Conservation (phyloP, 2,888 invertebrate species). For the Folsomia candida region DNA sequence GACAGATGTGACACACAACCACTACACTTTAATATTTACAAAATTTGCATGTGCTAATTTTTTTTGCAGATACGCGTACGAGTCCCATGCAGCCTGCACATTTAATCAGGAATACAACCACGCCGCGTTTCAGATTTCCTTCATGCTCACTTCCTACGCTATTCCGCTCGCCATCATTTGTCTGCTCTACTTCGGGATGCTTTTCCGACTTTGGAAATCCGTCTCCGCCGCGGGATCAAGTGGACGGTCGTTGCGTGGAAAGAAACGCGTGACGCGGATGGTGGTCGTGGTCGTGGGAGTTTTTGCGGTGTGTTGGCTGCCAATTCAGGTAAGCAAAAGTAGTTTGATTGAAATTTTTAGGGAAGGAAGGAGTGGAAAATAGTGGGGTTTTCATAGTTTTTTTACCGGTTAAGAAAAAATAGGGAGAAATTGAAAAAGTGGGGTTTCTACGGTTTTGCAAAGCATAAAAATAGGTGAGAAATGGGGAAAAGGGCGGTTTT, state of each 20-base stretch:
- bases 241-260: conserved; percentile 77
- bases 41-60: too few species aligned
- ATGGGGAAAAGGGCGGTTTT: too few species aligned
- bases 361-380: conserved; percentile 56
- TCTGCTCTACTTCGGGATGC: conserved; percentile 83
- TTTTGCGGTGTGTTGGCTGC: conserved; percentile 85
- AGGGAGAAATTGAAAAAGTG: too few species aligned
- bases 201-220: conserved; percentile 80
- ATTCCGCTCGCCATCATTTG: conserved; percentile 82
- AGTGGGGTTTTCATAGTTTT: not conserved
- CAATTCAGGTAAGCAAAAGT: conserved; percentile 77
- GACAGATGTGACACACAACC: too few species aligned
- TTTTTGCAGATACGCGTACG: conserved; percentile 55
- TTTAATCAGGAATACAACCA: conserved; percentile 59
- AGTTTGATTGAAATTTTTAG: too few species aligned
- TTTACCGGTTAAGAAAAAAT: too few species aligned
- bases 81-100: conserved; percentile 67
- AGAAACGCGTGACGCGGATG: conserved; percentile 85
- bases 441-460: too few species aligned
- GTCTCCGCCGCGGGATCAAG: conserved; percentile 72
- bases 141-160: conserved; percentile 84
- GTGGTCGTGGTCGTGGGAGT: conserved; percentile 87
- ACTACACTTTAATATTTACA: too few species aligned
- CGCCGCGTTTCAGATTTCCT: conserved; percentile 65
- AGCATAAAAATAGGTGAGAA: too few species aligned